Conservation (phyloP, 2,888 invertebrate species). For the Apodemia zela region DNA sequence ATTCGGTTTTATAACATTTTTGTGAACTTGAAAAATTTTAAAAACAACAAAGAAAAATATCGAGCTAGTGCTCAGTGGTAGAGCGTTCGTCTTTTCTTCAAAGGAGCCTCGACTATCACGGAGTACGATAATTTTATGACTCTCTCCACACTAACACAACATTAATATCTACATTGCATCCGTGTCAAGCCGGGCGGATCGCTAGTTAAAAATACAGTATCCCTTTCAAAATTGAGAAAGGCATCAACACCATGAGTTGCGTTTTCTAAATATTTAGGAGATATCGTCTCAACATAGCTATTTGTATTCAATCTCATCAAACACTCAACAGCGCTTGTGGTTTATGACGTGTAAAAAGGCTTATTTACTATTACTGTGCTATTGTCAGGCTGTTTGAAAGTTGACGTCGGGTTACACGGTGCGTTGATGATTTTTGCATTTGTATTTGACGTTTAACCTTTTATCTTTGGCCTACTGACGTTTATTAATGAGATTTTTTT, state of each 20-base stretch:
- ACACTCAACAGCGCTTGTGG: neutral
- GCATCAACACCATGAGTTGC: neutral
- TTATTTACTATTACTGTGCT: neutral
- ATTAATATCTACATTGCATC: too few relatives aligned
- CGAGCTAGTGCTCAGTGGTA: too few relatives aligned
- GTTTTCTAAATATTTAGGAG: conserved; percentile 1
- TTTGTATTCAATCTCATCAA: conserved; percentile 5
- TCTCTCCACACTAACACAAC: too few relatives aligned
- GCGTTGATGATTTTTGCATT: neutral
- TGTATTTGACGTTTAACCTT: neutral
- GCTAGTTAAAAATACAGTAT: too few relatives aligned
- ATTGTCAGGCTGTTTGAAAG: conserved; percentile 2
- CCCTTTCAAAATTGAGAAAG: neutral
- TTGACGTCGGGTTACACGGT: conserved; percentile 27
- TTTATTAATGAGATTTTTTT: neutral
- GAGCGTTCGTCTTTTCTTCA: too few relatives aligned
- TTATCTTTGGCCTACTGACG: neutral
- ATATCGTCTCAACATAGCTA: neutral
- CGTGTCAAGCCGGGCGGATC: too few relatives aligned
- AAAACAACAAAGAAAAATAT: too few relatives aligned
- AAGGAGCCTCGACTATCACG: too few relatives aligned
- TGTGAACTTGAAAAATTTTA: too few relatives aligned
- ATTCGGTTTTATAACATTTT: too few relatives aligned
- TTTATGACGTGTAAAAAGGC: neutral
- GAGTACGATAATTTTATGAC: too few relatives aligned